Percentiles rank a stretch among this genome's conserved stretches.
phyloP scores from a whole-genome alignment of 2,797 vertebrate species.

The Erethizon dorsatum region DNA sequence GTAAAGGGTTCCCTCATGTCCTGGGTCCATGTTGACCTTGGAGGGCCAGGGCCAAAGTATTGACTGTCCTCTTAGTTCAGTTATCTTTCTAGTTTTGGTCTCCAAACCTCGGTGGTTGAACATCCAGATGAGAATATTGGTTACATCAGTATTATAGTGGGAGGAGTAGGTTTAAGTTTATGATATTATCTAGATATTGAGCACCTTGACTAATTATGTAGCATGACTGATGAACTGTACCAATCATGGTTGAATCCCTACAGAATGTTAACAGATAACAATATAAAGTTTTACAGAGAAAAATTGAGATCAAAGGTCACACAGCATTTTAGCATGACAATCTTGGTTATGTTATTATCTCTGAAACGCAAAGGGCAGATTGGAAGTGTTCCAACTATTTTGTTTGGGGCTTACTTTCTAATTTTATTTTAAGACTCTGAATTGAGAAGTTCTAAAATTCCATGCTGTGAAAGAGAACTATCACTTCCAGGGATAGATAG shows the following conservation, averaged over 20 bases:
- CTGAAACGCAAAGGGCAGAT: background rate
- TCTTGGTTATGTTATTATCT: background rate
- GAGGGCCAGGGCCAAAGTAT: background rate
- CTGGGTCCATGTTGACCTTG: background rate
- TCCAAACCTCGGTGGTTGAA: background rate
- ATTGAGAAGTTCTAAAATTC: background rate
- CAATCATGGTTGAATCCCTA: background rate
- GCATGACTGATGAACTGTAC: background rate
- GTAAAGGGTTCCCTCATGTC: background rate
- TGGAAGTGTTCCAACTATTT: background rate
- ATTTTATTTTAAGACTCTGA: background rate
- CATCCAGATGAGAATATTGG: background rate
- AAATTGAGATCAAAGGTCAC: background rate
- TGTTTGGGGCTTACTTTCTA: background rate
- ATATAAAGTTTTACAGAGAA: background rate
- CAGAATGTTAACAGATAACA: background rate
- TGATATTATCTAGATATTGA: background rate
- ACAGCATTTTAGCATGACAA: background rate
- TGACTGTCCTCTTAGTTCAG: background rate
- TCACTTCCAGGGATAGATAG: background rate
- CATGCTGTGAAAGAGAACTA: background rate
- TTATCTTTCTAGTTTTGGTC: background rate
- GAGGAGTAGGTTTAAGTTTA: background rate
- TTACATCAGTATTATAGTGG: background rate
- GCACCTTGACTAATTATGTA: background rate